Conservation (phyloP, 1,140 invertebrate species). For the Heliconius hewitsoni region DNA sequence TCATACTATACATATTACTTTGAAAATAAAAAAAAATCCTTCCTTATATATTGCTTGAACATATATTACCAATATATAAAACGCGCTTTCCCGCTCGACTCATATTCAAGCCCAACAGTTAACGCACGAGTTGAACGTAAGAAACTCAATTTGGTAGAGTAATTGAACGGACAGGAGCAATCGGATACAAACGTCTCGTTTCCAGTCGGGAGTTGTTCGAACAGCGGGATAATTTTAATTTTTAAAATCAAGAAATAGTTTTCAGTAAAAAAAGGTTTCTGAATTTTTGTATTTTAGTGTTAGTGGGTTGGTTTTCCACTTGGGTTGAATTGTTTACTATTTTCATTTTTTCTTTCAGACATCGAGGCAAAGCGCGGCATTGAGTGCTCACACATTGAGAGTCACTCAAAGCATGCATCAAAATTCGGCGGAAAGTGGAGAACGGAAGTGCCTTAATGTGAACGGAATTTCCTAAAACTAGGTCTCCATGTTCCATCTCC, state of each 20-base stretch:
- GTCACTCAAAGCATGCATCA: too few species aligned
- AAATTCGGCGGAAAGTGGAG: too few species aligned
- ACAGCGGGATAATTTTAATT: not conserved
- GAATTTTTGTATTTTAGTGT: not conserved
- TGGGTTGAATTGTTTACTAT: too few species aligned
- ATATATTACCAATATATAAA: not conserved
- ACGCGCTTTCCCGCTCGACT: not conserved
- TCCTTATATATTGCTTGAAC: not conserved
- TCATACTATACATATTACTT: too few species aligned
- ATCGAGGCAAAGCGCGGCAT: too few species aligned
- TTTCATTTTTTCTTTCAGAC: too few species aligned
- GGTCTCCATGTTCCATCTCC: too few species aligned
- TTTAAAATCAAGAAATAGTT: not conserved
- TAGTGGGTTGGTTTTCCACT: too few species aligned
- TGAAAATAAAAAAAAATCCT: too few species aligned
- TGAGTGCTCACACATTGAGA: too few species aligned
- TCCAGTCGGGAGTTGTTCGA: not conserved
- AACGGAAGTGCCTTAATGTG: too few species aligned
- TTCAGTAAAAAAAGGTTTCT: not conserved
- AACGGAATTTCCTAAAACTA: too few species aligned
- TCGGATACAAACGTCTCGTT: conserved; percentile 19
- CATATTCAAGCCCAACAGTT: not conserved
- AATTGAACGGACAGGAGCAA: conserved; percentile 27
- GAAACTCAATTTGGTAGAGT: conserved; percentile 29
- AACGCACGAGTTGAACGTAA: conserved; percentile 20